Conservation (phyloP, 2,888 invertebrate species). For the Harpalus rufipes region DNA sequence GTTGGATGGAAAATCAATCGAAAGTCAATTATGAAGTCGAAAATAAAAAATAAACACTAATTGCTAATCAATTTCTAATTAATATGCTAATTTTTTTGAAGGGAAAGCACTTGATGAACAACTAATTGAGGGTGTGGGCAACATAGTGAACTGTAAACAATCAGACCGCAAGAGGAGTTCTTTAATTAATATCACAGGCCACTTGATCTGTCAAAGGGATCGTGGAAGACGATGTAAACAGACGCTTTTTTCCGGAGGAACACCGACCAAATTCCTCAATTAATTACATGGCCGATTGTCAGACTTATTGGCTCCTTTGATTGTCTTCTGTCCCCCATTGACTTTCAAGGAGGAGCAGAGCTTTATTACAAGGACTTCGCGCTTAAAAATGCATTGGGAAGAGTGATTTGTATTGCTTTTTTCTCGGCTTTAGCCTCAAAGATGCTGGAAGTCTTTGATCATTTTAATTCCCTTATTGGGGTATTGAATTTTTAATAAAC, state of each 20-base stretch:
- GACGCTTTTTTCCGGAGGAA: slow-evolving; percentile 44
- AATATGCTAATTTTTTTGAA: slow-evolving; percentile 7
- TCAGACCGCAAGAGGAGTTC: slow-evolving; percentile 45
- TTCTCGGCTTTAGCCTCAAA: neutral
- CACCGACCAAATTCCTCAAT: slow-evolving; percentile 61
- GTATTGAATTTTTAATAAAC: neutral
- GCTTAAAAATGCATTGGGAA: neutral
- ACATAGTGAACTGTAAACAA: slow-evolving; percentile 64
- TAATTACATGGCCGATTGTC: slow-evolving; percentile 64
- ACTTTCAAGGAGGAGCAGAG: slow-evolving; percentile 32
- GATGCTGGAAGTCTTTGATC: neutral
- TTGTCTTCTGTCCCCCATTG: slow-evolving; percentile 48
- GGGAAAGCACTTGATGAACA: slow-evolving; percentile 12
- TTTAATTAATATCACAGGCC: slow-evolving; percentile 64
- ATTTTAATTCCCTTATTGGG: slow-evolving; percentile 1
- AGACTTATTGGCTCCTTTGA: slow-evolving; percentile 55
- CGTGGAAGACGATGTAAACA: slow-evolving; percentile 36
- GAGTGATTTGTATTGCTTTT: slow-evolving; percentile 11
- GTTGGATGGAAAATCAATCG: too few species aligned
- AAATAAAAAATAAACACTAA: neutral
- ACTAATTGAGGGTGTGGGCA: slow-evolving; percentile 6
- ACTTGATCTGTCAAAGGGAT: slow-evolving; percentile 64
- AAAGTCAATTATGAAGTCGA: neutral
- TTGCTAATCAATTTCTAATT: neutral
- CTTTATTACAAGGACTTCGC: slow-evolving; percentile 48